Base-by-base conservation (phyloP, 2,888 invertebrate genomes). In the Caprella mutica region DNA sequence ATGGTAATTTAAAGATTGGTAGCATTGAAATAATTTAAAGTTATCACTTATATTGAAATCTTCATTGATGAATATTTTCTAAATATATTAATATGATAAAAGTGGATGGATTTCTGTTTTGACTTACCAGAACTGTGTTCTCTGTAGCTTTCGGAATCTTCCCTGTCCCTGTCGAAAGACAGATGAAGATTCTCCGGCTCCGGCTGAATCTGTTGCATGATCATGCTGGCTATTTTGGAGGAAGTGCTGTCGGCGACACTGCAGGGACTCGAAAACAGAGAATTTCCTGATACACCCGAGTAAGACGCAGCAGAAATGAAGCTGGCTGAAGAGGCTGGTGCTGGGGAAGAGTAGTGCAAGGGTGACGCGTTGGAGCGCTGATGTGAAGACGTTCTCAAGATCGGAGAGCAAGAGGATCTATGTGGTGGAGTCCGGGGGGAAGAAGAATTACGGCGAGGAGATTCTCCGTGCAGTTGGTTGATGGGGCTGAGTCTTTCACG, bases 161-260 rank as follows among this genome's bases (percentile, higher is more conserved):
- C 53, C 38, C 29, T 55, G 6, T 44, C 53, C 27, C 53, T 54
- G 17, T 54, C 54, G 17, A 46, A 55, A 33, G 43, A 24, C 29
- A 44, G 40, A 42, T 44, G 44, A 8, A 44, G 44, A 12, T 43
- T 44, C n/a, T 44, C 44, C 30, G 43, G 44, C 17, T 44, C 43
- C 9, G 43, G 44, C 21, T 44, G 44, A 33, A 43, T 19, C 26
- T 46, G 53, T 21, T 44, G 40, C 52, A 39, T 43, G 26, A 58
- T 44, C 33, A 52, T 44, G 40, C 27, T 29, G 24, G 56, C 26
- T 21, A 42, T 21, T 24, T 52, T 8, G 24, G 43, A 39, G 24
- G 44, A 29, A 4, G 21, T 40, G 42, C 23, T 23, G 29, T 27
- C 26, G 24, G 21, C 24, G 27, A 27, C n/a, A 27, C 21, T 27